Conservation (phyloP, 2,113 vertebrate species). For the Sprattus sprattus region DNA sequence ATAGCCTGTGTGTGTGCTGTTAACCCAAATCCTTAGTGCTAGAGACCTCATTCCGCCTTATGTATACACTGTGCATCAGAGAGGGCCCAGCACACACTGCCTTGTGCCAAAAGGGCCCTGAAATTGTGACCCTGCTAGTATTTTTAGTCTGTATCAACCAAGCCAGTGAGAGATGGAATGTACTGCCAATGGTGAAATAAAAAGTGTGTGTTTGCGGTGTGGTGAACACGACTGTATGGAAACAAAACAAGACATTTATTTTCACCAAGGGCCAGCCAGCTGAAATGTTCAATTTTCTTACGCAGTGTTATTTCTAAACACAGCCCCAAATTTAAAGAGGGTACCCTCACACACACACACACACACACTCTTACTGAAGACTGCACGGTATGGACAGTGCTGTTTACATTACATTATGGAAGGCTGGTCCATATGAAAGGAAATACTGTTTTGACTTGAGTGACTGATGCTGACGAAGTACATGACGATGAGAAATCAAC, state of each 20-base stretch:
- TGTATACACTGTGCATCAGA: background rate
- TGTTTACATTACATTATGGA: background rate
- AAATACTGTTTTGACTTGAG: background rate
- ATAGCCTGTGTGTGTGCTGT: background rate
- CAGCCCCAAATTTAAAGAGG: background rate
- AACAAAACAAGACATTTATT: constrained; percentile 43
- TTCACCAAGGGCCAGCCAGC: constrained; percentile 34
- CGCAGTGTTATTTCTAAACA: background rate
- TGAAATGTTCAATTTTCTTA: constrained; percentile 34
- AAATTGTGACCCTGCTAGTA: constrained; percentile 26
- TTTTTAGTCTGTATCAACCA: constrained; percentile 42
- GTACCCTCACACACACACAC: background rate
- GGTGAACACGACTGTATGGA: constrained; percentile 37
- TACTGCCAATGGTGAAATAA: constrained; percentile 33
- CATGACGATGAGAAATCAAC: background rate
- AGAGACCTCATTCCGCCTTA: background rate
- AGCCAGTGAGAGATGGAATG: constrained; percentile 39
- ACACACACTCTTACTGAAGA: background rate
- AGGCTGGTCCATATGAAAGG: background rate
- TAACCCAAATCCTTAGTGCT: background rate
- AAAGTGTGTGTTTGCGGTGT: constrained; percentile 40
- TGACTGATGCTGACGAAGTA: background rate
- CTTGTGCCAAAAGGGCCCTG: constrained; percentile 25
- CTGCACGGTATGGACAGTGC: background rate
- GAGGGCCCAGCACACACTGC: background rate